phyloP scores from a whole-genome alignment of 2,888 invertebrate species.

The Hirudinaria manillensis region DNA sequence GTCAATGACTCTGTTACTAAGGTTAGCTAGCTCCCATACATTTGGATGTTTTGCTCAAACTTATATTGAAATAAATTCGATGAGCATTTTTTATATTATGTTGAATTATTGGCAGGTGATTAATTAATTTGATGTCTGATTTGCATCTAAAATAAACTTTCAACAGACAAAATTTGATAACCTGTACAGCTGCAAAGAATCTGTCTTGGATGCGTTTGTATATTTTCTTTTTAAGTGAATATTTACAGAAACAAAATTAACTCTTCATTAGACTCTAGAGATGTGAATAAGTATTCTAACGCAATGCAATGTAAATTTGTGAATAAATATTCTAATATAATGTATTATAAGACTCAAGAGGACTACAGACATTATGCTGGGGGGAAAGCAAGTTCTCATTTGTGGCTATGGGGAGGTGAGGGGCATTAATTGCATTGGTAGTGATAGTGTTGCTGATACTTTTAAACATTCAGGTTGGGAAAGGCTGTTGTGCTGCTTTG shows the following conservation, averaged over 20 bases:
- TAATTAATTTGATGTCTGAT: too few species aligned
- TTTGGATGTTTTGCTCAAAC: too few species aligned
- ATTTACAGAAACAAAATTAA: neutral
- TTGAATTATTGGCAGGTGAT: neutral
- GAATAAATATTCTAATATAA: too few species aligned
- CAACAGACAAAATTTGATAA: slow-evolving; percentile 43
- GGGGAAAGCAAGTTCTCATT: slow-evolving; percentile 95
- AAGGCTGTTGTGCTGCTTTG: slow-evolving; percentile 92
- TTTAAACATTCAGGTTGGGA: slow-evolving; percentile 64
- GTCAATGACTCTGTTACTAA: slow-evolving; percentile 99
- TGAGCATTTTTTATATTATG: too few species aligned
- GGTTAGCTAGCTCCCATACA: slow-evolving; percentile 54
- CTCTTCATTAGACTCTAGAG: too few species aligned
- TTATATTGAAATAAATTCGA: too few species aligned
- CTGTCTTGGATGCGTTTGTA: slow-evolving; percentile 85
- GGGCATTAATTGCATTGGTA: neutral
- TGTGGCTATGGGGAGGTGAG: slow-evolving; percentile 90
- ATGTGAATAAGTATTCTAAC: too few species aligned
- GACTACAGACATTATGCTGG: slow-evolving; percentile 97
- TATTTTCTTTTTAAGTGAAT: neutral
- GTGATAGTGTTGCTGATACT: neutral
- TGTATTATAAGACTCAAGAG: slow-evolving; percentile 70
- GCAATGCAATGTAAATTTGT: too few species aligned
- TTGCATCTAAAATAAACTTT: neutral
- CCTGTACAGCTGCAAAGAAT: slow-evolving; percentile 66